Base-by-base conservation (phyloP, 2,797 vertebrate genomes). In the Crypturellus tataupa region DNA sequence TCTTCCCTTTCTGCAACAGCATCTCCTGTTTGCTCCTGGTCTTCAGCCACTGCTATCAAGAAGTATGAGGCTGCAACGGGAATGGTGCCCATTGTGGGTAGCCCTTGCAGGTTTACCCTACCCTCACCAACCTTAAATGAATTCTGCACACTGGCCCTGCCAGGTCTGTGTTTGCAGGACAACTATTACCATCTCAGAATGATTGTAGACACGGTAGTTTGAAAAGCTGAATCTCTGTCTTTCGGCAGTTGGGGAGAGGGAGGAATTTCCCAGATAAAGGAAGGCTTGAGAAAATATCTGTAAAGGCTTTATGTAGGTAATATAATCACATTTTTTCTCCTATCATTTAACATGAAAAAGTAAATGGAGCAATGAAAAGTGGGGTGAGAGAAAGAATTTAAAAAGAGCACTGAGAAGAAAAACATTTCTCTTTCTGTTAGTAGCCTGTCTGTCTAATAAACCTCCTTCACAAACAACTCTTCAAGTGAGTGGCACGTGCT, bases 361-460 rank as follows among this genome's bases (percentile, higher is more conserved):
- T 6, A 87, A 94, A 70, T 3, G 44, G 31, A 81, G 7, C 10
- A 12, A 35, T 76, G 29, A 82, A 88, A 77, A 11, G 14, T 10
- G 24, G 12, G 3, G 4, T n/a, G 18, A 23, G 2, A 87, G 27
- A 68, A 7, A 9, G 6, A 7, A 35, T 59, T 83, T 85, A 49
- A 73, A 95, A 91, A 81, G 59, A 89, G 21, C 39, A 82, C 2
- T 14, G 60, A 69, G 44, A 84, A 94, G 58, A 18, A 76, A 89
- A 88, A 77, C n/a, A 2, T 53, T 91, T 91, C 18, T 11, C 24
- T 91, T 87, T 92, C 87, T 95, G 17, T 78, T 85, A 5, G 11
- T 63, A 89, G 73, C 10, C 18, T 64, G 24, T 58, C 58, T 91
- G 60, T 76, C 85, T 90, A 93, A 64, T 23, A 64, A 81, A 95